Evolutionary conservation across 1,140 invertebrate species (phyloP), one percentile per base, ranked within the genome.

Genomic region (Prorops nasuta): DNA sequence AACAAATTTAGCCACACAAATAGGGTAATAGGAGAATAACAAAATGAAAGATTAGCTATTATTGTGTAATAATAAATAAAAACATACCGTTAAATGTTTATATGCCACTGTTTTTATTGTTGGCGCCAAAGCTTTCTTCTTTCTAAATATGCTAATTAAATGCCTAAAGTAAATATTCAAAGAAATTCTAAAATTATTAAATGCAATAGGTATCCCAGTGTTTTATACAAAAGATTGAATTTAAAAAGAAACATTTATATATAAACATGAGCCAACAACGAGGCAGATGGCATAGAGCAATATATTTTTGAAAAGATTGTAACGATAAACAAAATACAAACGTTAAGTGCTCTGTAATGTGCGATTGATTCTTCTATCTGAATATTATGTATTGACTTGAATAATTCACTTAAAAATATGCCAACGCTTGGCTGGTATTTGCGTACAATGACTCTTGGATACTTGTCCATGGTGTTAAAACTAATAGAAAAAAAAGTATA

Each of bases 1-100:
- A 66, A 68, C 64, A 75, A 75, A 71, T 75, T 72, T 76, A 73
- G 67, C 62, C 74, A 69, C 64, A 60, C 24, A 71, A 64, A 62
- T 77, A 76, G 74, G 69, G 49, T 76, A 76, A 76, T 78, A 76
- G 73, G 67, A 69, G 63, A 76, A 52, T 74, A 75, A 75, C 64
- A 72, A 75, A 72, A 45, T 77, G 68, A 71, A 71, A 64, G 56
- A 71, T 72, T 72, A 73, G 65, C 57, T 69, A 66, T 67, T 70
- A 74, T 64, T 62, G 51, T 64, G 56, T 70, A 74, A 57, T 60
- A 56, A 56, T 57, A 39, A 54, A 52, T 10, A 8, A 53, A 55
- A 59, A 51, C 54, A 64, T 54, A 63, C 57, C 67, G 62, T 68
- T 67, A 44, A 63, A 74, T 70, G 66, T 69, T 71, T 72, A 69